Evolutionary conservation across 2,797 vertebrate genomes (phyloP), one percentile per base, ranked within the genome.

Genomic region (Rousettus madagascariensis): DNA sequence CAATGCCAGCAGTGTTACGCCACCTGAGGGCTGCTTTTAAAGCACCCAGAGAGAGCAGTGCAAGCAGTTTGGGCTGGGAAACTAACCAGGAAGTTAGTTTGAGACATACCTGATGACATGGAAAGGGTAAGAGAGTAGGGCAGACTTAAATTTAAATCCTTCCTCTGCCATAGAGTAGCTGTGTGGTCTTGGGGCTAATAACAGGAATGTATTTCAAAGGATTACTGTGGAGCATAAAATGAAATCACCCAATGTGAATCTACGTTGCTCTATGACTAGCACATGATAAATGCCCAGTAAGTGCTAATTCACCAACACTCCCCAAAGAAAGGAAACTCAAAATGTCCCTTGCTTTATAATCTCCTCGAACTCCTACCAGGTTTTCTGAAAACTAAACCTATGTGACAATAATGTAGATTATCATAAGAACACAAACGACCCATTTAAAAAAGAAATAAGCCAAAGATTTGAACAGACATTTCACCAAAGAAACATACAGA

Each of bases 21-120:
- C 66, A 84, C 96, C 94, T 57, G 15, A 80, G 84, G 94, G 69
- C 88, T 86, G 65, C 55, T 91, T 89, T 77, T 36, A 86, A 85
- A 93, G 38, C 80, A 74, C 71, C 75, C 33, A 59, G 28, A 74
- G 77, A 59, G 28, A 74, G 77, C 68, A 69, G 38, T 3, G 13
- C 20, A 17, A 61, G 43, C n/a, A 85, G 19, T 28, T 77, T 5
- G n/a, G 61, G 36, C 71, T 74, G 53, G 74, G 22, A 95, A 72
- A 59, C 49, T 10, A 87, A 91, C 30, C 46, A 41, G 69, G 4
- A 33, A 43, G 26, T 1, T 38, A 38, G 38, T 41, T 86, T 19
- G 71, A 92, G 74, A 59, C 63, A 69, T 49, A 43, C 65, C 74
- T 55, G 16, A 72, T 6, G 28, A 83, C 59, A 59, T 13, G 9